phyloP scores from a whole-genome alignment of 2,797 vertebrate species.

The Chaenodraco wilsoni region DNA sequence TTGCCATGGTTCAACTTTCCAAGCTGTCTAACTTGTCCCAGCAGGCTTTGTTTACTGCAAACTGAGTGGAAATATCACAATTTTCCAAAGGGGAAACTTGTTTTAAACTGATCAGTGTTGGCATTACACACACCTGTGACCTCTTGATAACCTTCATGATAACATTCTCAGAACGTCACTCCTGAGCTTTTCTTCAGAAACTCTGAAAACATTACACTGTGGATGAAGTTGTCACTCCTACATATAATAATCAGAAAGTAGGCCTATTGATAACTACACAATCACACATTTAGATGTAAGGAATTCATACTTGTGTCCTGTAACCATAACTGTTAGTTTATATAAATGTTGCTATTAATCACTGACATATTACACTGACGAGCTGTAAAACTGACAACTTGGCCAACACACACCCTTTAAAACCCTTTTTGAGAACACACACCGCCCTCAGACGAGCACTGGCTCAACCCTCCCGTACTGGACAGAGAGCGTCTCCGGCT shows the following conservation, averaged over 20 bases:
- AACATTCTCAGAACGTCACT: background rate
- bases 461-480: constrained; percentile 30
- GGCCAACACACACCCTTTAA: constrained; percentile 33
- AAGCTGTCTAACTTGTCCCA: constrained; percentile 42
- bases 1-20: constrained; percentile 62
- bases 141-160: constrained; percentile 23
- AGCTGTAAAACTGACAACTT: constrained; percentile 43
- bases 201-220: background rate
- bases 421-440: constrained; percentile 37
- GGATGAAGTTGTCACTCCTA: background rate
- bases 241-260: background rate
- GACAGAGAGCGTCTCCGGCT: constrained; percentile 55
- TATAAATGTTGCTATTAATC: constrained; percentile 6
- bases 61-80: constrained; percentile 20
- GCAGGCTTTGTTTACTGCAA: constrained; percentile 46
- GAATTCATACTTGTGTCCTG: background rate
- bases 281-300: background rate
- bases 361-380: constrained; percentile 18
- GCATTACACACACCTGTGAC: constrained; percentile 19
- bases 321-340: background rate
- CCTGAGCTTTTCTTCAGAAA: background rate
- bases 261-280: background rate
- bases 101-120: constrained; percentile 23
- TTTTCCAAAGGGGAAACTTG: background rate
- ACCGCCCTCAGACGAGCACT: constrained; percentile 22